These are phyloP conservation scores for Pantala flavescens DNA, from an alignment of 1,140 invertebrate genomes.

Conservation along the genomic window DNA sequence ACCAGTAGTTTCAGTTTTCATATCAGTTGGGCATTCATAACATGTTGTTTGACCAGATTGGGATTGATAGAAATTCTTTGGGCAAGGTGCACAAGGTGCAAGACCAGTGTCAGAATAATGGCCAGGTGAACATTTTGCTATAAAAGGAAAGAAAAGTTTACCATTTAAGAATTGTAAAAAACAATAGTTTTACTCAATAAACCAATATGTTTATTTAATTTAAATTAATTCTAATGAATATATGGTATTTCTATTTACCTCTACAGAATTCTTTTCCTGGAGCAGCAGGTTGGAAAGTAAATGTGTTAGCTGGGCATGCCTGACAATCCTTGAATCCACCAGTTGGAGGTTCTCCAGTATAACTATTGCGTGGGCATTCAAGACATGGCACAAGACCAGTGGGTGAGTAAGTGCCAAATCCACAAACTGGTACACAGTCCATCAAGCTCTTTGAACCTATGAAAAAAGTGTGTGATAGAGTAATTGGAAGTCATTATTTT, in stretches of 20 bases:
- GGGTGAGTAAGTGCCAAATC: conserved; percentile 90
- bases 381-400: conserved; percentile 90
- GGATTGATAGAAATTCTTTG: conserved; percentile 84
- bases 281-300: conserved; percentile 85
- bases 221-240: too few relatives aligned
- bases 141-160: conserved; percentile 21
- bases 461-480: conserved; percentile 10
- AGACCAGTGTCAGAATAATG: conserved; percentile 90
- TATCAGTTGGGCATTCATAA: conserved; percentile 75
- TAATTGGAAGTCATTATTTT: conserved; percentile 21
- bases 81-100: conserved; percentile 89
- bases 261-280: conserved; percentile 73
- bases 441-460: conserved; percentile 57
- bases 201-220: too few relatives aligned
- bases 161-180: background rate
- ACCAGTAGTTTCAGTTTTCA: conserved; percentile 65
- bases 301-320: conserved; percentile 79
- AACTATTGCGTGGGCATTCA: conserved; percentile 89
- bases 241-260: conserved; percentile 32
- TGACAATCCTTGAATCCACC: conserved; percentile 92
- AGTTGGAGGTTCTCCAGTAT: conserved; percentile 72
- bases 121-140: conserved; percentile 79
- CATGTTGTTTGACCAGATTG: conserved; percentile 67
- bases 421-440: conserved; percentile 87
- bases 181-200: background rate